Percentiles rank a stretch among this genome's conserved stretches.
phyloP scores from a whole-genome alignment of 2,113 vertebrate genomes.

The Ardeotis arabs region DNA sequence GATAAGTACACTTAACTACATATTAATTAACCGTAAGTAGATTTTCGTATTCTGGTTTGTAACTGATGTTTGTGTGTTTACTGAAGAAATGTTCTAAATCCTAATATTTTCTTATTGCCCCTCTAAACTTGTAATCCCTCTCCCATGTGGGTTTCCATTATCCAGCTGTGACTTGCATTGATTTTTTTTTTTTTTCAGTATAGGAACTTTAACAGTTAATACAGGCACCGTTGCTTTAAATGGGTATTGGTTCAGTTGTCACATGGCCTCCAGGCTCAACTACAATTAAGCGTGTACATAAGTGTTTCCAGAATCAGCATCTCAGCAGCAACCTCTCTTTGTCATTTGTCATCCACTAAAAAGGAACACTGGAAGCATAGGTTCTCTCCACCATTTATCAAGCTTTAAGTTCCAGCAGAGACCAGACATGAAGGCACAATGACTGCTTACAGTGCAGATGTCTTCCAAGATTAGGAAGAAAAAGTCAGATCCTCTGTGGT shows the following conservation, averaged over 20 bases:
- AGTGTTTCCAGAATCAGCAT: background rate
- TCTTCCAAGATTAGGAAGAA: background rate
- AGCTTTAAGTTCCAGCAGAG: background rate
- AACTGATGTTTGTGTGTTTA: background rate
- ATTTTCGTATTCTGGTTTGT: background rate
- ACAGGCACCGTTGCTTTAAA: background rate
- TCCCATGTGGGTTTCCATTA: background rate
- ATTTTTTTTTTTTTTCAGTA: background rate
- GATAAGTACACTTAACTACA: constrained; percentile 50
- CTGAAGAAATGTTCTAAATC: background rate
- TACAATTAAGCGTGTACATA: background rate
- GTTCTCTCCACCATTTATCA: background rate
- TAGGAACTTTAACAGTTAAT: background rate
- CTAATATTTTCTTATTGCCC: background rate
- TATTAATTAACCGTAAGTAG: constrained; percentile 46
- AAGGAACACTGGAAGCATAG: background rate
- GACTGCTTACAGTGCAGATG: background rate
- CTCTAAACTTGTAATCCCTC: background rate
- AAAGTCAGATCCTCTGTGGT: background rate
- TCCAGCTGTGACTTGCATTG: background rate
- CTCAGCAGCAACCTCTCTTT: background rate
- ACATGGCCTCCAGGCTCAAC: background rate
- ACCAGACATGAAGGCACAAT: background rate
- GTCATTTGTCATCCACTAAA: background rate
- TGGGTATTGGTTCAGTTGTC: background rate